phyloP scores from a whole-genome alignment of 2,113 vertebrate genomes.

The Fulmarus glacialis region DNA sequence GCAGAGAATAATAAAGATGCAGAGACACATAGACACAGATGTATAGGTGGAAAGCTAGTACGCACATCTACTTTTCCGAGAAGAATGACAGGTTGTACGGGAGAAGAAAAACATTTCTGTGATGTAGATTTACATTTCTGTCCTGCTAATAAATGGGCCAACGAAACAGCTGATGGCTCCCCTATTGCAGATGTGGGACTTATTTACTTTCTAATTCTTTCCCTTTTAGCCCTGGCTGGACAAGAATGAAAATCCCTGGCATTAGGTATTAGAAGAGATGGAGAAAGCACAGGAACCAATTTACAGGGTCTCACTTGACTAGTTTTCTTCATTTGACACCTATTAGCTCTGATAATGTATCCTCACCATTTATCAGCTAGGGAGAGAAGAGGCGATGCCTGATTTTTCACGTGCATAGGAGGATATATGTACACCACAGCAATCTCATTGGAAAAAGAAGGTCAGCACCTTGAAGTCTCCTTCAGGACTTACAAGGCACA shows the following conservation, averaged over 20 bases:
- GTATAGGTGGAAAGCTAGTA: not conserved
- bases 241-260: slow-evolving; percentile 75
- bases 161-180: slow-evolving; percentile 85
- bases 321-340: slow-evolving; percentile 91
- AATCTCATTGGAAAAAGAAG: not conserved
- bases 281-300: slow-evolving; percentile 79
- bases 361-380: slow-evolving; percentile 80
- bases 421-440: not conserved
- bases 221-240: slow-evolving; percentile 77
- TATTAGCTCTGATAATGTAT: slow-evolving; percentile 92
- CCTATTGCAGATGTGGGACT: slow-evolving; percentile 80
- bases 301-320: slow-evolving; percentile 85
- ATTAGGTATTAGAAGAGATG: slow-evolving; percentile 71
- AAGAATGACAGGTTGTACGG: slow-evolving; percentile 6
- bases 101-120: not conserved
- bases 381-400: slow-evolving; percentile 65
- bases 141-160: slow-evolving; percentile 75
- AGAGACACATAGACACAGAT: not conserved
- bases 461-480: not conserved
- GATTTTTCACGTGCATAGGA: not conserved
- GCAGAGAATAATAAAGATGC: not conserved
- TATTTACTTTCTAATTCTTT: slow-evolving; percentile 89
- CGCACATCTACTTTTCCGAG: not conserved
- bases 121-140: slow-evolving; percentile 71
- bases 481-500: not conserved